Conservation (phyloP, 2,113 vertebrate species). For the Pituophis catenifer region DNA sequence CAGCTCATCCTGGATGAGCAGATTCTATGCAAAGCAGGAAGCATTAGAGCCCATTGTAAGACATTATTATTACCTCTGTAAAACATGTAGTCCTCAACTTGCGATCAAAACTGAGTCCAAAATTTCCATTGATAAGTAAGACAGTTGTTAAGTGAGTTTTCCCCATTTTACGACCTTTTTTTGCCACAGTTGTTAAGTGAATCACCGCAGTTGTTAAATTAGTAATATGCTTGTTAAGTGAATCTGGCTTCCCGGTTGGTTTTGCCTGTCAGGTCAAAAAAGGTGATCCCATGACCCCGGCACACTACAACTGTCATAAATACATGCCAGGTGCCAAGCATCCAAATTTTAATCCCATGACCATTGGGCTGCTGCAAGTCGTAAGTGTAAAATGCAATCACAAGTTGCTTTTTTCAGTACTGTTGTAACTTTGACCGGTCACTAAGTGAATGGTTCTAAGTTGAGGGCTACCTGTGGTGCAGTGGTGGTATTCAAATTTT, state of each 20-base stretch:
- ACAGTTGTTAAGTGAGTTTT: neutral
- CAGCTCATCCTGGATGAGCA: neutral
- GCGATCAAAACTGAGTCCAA: neutral
- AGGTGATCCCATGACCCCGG: neutral
- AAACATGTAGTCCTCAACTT: neutral
- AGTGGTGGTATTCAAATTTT: too few species aligned
- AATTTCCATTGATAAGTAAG: neutral
- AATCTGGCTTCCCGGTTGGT: neutral
- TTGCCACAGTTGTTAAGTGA: neutral
- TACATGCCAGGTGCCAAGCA: neutral
- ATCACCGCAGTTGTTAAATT: neutral
- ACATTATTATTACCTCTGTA: neutral
- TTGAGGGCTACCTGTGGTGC: neutral
- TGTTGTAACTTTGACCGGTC: neutral
- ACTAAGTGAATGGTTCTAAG: neutral
- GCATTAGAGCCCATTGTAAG: neutral
- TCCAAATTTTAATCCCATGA: neutral
- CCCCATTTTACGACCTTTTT: neutral
- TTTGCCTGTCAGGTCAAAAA: neutral
- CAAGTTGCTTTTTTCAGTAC: neutral
- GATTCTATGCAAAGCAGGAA: neutral
- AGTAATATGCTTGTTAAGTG: neutral
- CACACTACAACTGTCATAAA: neutral
- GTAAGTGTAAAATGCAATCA: neutral
- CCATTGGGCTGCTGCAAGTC: neutral